Evolutionary conservation across 92 coral and sea anemone genomes (phyloP).

Genomic region (Porites cylindrica): DNA sequence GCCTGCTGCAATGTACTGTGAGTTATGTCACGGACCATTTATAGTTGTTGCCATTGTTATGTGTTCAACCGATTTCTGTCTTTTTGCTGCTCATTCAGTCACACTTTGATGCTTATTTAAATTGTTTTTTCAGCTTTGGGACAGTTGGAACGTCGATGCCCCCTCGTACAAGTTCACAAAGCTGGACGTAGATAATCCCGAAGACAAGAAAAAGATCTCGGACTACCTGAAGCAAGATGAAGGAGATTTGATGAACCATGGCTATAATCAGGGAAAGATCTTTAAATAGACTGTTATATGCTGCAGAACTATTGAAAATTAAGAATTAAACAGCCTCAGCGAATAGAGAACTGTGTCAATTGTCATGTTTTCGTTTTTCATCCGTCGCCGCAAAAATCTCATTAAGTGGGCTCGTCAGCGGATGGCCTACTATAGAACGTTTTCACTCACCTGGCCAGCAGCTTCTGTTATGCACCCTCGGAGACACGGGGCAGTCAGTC

Average conservation of each 20-base stretch:
- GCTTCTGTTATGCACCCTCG: no score
- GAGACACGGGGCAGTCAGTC: no score
- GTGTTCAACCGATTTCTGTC: no score
- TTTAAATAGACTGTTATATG: slow-evolving; percentile 63
- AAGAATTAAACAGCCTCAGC: slow-evolving; percentile 4
- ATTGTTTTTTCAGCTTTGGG: slow-evolving; percentile 67
- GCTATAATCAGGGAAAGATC: slow-evolving; percentile 77
- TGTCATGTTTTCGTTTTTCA: not conserved
- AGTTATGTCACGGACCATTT: no score
- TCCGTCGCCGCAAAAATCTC: no score
- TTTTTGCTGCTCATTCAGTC: no score
- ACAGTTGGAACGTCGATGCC: slow-evolving; percentile 81
- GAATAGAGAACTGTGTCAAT: not conserved
- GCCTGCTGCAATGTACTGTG: no score
- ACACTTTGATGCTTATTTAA: not conserved
- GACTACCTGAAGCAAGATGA: slow-evolving; percentile 76
- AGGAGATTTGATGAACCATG: slow-evolving; percentile 75
- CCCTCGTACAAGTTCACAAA: slow-evolving; percentile 83
- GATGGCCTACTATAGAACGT: no score
- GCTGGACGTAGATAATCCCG: slow-evolving; percentile 82
- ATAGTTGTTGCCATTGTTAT: not conserved
- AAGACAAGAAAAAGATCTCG: slow-evolving; percentile 72
- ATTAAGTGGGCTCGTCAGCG: no score
- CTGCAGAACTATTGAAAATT: not conserved
- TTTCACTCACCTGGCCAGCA: no score